Conservation (phyloP, 1,140 invertebrate genomes). For the Dolichoris vasculosae region DNA sequence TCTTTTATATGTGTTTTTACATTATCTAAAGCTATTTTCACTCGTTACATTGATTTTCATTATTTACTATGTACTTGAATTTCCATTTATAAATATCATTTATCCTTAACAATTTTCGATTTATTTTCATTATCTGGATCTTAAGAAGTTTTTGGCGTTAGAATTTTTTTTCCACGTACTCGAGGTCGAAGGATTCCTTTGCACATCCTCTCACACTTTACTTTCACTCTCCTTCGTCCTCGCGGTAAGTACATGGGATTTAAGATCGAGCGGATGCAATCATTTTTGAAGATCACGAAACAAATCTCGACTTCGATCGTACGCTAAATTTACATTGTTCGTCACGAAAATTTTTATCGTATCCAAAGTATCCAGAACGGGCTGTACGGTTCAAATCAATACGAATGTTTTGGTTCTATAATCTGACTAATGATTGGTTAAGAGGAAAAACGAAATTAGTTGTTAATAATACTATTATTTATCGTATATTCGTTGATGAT, state of each 20-base stretch:
- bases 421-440: conserved; percentile 2
- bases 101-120: background rate
- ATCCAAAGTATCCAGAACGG: conserved; percentile 74
- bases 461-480: no score
- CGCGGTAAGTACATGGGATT: conserved; percentile 34
- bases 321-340: conserved; percentile 21
- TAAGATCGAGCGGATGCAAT: conserved; percentile 16
- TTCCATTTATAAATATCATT: background rate
- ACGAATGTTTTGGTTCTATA: conserved; percentile 31
- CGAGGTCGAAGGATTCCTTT: conserved; percentile 50
- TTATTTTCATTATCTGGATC: conserved; percentile 46
- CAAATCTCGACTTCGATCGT: conserved; percentile 7
- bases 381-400: conserved; percentile 71
- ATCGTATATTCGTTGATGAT: no score
- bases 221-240: conserved; percentile 43
- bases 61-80: background rate
- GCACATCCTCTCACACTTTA: conserved; percentile 36
- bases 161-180: conserved; percentile 15
- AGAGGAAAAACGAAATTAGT: no score
- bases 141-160: conserved; percentile 49
- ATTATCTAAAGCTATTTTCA: background rate
- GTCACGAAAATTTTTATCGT: conserved; percentile 56
- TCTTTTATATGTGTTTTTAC: conserved; percentile 13
- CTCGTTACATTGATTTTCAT: background rate
- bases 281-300: conserved; percentile 20